phyloP scores from a whole-genome alignment of 2,797 vertebrate genomes.

The Falco peregrinus region DNA sequence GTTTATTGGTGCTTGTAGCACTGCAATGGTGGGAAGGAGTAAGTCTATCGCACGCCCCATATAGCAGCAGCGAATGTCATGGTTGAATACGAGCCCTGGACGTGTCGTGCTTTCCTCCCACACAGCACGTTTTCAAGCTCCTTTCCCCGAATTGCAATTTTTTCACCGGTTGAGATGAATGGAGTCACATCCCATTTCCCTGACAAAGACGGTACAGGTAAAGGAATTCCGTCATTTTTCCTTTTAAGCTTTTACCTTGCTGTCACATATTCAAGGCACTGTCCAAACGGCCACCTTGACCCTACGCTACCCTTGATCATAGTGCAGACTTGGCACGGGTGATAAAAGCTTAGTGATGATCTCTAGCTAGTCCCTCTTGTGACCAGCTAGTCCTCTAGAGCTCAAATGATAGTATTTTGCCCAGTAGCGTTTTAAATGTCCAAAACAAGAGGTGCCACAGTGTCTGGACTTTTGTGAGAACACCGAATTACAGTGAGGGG shows the following conservation, averaged over 20 bases:
- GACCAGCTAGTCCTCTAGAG: background rate
- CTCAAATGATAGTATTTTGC: background rate
- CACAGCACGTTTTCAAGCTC: background rate
- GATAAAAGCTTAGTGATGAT: background rate
- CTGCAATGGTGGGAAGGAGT: background rate
- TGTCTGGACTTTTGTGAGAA: background rate
- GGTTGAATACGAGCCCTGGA: background rate
- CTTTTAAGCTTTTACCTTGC: background rate
- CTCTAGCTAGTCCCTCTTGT: background rate
- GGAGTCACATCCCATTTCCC: background rate
- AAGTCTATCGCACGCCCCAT: fast-evolving
- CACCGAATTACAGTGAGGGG: background rate
- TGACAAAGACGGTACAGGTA: background rate
- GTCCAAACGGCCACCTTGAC: background rate
- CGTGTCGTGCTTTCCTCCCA: fast-evolving
- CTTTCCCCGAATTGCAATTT: background rate
- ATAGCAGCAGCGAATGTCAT: background rate
- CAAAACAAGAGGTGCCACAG: background rate
- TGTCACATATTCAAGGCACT: background rate
- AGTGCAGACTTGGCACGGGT: fast-evolving
- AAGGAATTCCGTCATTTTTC: background rate
- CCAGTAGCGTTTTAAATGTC: background rate
- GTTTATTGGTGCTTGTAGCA: background rate
- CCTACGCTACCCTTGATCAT: no score
- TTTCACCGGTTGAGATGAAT: no score